phyloP scores from a whole-genome alignment of 1,140 invertebrate species.

The Ceratosolen solmsi region DNA sequence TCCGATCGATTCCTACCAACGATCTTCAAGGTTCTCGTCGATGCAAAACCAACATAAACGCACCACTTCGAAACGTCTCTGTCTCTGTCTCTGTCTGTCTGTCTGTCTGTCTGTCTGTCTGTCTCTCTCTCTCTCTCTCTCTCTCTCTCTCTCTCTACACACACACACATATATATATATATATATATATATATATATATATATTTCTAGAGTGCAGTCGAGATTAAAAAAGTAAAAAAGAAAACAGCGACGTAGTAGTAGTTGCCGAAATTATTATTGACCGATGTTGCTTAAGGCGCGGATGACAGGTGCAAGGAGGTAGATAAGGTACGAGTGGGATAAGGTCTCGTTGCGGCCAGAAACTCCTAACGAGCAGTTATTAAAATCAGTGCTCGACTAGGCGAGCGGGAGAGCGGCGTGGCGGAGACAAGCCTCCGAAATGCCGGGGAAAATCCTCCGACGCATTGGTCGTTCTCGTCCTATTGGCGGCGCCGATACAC shows the following conservation, averaged over 20 bases:
- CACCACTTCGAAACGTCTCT: no score
- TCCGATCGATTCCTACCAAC: no score
- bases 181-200: no score
- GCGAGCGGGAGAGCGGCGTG: slow-evolving; percentile 64
- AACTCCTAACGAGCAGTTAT: slow-evolving; percentile 71
- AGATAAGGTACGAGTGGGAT: not conserved
- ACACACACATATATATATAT: no score
- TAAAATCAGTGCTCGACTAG: slow-evolving; percentile 72
- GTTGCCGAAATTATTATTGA: not conserved
- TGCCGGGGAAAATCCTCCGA: slow-evolving; percentile 23
- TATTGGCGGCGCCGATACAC: slow-evolving; percentile 64
- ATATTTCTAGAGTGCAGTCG: no score
- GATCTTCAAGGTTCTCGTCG: no score
- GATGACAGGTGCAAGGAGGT: not conserved
- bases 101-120: no score
- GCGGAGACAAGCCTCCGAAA: not conserved
- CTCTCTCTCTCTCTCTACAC: no score
- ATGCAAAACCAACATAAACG: no score
- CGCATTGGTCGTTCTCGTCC: slow-evolving; percentile 9
- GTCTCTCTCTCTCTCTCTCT: no score
- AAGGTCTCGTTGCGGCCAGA: slow-evolving; percentile 51
- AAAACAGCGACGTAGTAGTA: no score
- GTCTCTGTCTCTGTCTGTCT: no score
- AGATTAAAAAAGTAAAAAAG: not conserved
- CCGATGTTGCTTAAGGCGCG: not conserved